Percentiles rank a stretch among this genome's conserved stretches.
phyloP scores from a whole-genome alignment of 2,888 invertebrate genomes.

The Habrosyne pyritoides region DNA sequence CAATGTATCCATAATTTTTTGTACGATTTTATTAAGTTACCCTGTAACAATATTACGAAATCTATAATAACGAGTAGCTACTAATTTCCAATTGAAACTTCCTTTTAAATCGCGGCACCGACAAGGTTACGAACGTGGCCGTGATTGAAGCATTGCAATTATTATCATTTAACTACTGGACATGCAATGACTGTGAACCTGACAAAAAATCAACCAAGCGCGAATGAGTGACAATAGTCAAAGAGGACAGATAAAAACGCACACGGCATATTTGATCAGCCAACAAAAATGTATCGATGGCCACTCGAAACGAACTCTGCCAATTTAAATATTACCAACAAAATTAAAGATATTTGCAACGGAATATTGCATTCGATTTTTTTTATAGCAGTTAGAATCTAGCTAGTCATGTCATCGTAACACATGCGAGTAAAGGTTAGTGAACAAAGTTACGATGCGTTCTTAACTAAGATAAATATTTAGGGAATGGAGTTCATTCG shows the following conservation, averaged over 20 bases:
- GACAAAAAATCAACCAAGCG: constrained; percentile 22
- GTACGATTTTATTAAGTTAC: too few species aligned
- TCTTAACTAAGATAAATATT: too few species aligned
- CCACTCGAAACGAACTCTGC: neutral
- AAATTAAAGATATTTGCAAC: too few species aligned
- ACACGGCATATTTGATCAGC: constrained; percentile 3
- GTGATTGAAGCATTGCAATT: constrained; percentile 18
- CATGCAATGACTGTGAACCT: constrained; percentile 18
- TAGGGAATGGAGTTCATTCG: too few species aligned
- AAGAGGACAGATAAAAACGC: neutral
- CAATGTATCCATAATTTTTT: too few species aligned
- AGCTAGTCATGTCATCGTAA: too few species aligned
- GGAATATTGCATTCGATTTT: too few species aligned
- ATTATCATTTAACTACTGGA: constrained; percentile 13
- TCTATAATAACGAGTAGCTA: neutral
- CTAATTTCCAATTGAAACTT: neutral
- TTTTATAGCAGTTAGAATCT: too few species aligned
- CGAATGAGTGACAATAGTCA: constrained; percentile 21
- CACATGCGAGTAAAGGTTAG: too few species aligned
- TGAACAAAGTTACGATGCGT: too few species aligned
- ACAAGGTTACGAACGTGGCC: constrained; percentile 16
- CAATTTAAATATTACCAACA: neutral
- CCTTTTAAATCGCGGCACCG: constrained; percentile 2
- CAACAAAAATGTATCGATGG: neutral
- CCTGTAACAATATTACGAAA: too few species aligned